Evolutionary conservation across 2,113 vertebrate species (phyloP), one percentile per base, ranked within the genome.

Genomic region (Aphelocoma coerulescens): DNA sequence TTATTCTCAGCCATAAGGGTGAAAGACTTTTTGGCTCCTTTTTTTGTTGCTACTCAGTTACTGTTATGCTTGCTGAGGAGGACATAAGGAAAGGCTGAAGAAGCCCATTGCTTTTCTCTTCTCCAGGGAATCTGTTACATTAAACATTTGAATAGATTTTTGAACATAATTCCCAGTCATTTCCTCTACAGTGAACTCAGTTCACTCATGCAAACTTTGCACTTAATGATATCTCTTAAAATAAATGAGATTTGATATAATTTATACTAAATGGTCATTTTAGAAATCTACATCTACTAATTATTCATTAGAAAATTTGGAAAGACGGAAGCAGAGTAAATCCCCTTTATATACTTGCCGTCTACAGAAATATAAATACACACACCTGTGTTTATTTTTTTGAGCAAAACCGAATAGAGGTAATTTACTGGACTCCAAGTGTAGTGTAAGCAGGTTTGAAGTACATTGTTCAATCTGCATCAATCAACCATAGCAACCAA

Each of bases 61-160:
- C 81, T 63, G 32, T 89, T 94, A 92, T 77, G 66, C 89, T 95
- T 91, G 58, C 74, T 78, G 93, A 91, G 66, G 87, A 95, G 87
- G 89, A 73, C 54, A 37, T 89, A 85, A 91, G 58, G 74, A 94
- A 83, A 88, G 49, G 66, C 80, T 95, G 95, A 82, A 93, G 96
- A 89, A 95, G 81, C 81, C 93, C 93, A 58, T 73, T 86, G 81
- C 91, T 89, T 93, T 95, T 82, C 49, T 85, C 54, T 90, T 93
- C 94, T 89, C 91, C 39, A 51, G 94, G 89, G 94, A 96, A 94
- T 96, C 87, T 73, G 77, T 93, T 92, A 95, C 80, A 94, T 92
- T 95, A 95, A 96, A 96, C 89, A 96, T 95, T 54, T 95, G 94
- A 96, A 96, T 95, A 91, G 93, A 85, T 95, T 96, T 95, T 94